phyloP scores from a whole-genome alignment of 2,113 vertebrate genomes.

The Apodemus speciosus region DNA sequence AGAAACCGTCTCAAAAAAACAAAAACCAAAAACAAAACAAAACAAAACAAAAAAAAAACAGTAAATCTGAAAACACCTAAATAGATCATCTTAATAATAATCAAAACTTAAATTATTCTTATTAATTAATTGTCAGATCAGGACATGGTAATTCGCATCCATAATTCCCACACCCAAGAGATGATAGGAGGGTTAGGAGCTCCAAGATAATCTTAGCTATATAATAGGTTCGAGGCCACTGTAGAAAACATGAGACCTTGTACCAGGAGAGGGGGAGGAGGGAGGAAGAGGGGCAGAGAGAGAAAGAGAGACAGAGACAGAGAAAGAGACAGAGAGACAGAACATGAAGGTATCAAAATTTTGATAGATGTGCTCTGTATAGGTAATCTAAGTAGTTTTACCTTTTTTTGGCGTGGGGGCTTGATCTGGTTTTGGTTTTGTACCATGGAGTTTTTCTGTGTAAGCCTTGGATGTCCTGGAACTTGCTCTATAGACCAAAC shows the following conservation, averaged over 20 bases:
- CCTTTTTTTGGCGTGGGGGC: too few species aligned
- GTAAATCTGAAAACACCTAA: not conserved
- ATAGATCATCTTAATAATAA: not conserved
- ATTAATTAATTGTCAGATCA: not conserved
- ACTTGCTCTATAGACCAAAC: too few species aligned
- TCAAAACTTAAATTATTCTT: not conserved
- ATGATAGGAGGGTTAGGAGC: not conserved
- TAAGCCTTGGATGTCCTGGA: too few species aligned
- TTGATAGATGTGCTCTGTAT: not conserved
- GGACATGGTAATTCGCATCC: not conserved
- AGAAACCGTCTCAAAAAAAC: too few species aligned
- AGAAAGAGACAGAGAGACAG: not conserved
- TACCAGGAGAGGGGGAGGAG: not conserved
- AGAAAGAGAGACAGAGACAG: not conserved
- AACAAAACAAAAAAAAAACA: not conserved
- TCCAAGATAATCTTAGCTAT: not conserved
- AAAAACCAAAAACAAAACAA: too few species aligned
- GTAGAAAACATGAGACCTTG: not conserved
- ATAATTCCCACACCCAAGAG: not conserved
- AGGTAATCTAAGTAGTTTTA: not conserved
- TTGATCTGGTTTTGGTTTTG: too few species aligned
- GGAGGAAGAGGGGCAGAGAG: not conserved
- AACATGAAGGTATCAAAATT: not conserved
- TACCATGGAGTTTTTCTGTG: too few species aligned
- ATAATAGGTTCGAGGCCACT: not conserved